These are phyloP conservation scores for Eptatretus atami DNA, from an alignment of 2,797 vertebrate species.

Conservation along the genomic window DNA sequence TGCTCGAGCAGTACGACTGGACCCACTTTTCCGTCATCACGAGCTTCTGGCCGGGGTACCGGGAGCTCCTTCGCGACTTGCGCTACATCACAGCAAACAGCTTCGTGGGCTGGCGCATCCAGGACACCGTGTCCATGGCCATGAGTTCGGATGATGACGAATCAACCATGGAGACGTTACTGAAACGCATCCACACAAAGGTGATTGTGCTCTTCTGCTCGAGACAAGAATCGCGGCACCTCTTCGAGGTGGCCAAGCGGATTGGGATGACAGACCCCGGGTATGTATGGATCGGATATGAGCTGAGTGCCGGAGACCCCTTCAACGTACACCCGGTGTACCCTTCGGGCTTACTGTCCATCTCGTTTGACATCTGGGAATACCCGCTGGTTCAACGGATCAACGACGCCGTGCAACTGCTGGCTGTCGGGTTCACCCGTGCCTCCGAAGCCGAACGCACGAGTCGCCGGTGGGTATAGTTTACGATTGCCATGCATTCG, in stretches of 20 bases:
- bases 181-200: conserved; percentile 40
- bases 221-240: conserved; percentile 56
- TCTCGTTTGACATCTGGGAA: conserved; percentile 89
- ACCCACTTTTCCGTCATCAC: conserved; percentile 83
- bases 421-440: too few relatives aligned
- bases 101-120: conserved; percentile 90
- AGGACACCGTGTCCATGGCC: conserved; percentile 51
- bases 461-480: too few relatives aligned
- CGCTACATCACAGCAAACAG: conserved; percentile 89
- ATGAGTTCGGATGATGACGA: conserved; percentile 35
- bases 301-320: conserved; percentile 56
- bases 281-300: conserved; percentile 88
- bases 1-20: conserved; percentile 99
- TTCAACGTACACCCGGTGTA: conserved; percentile 52
- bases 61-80: conserved; percentile 68
- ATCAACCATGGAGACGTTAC: conserved; percentile 48
- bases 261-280: conserved; percentile 71
- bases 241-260: conserved; percentile 69
- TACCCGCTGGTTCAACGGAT: conserved; percentile 58
- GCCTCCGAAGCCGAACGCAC: too few relatives aligned
- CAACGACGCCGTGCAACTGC: conserved; percentile 28
- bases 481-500: too few relatives aligned
- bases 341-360: conserved; percentile 66
- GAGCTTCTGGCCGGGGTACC: conserved; percentile 74
- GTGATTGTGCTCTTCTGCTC: conserved; percentile 80